Evolutionary conservation across 2,113 vertebrate species (phyloP), one percentile per base, ranked within the genome.

Genomic region (Peromyscus maniculatus): DNA sequence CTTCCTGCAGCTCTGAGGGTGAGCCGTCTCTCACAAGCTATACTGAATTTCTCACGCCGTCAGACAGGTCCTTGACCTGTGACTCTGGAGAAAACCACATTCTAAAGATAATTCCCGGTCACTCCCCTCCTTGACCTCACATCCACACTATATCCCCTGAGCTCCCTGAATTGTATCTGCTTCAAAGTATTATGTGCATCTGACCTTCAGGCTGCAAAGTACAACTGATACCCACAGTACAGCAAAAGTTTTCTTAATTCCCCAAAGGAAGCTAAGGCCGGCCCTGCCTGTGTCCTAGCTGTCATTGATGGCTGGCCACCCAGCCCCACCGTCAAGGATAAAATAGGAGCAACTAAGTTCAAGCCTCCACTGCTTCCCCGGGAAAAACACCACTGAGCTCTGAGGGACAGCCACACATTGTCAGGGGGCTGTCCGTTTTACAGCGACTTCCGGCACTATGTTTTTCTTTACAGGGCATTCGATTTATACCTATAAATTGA

Each of bases 81-180:
- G 52, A 83, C 87, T 83, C 43, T 87, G 77, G 12, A 86, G 83
- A 93, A 90, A 97, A 74, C 28, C 26, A 17, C 3, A 33, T 39
- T 87, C 77, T 79, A 84, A 94, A 87, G 69, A 84, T 83, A 55
- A 59, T 55, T 89, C 78, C 84, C 91, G 49, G 87, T 95, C 49
- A 31, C 46, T 57, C 52, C 89, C 49, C 39, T 84, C 28, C 72
- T 90, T 94, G 75, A 80, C 83, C 66, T 80, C n/a, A 26, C 69
- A 0, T 24, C 71, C 8, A 43, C 10, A 33, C 21, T 5, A 16
- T 24, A 31, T 91, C 86, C 75, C 62, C 6, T 12, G 79, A 94
- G 36, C 33, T 62, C 3, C 69, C 75, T 77, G 36, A 49, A 59
- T 49, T 84, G 33, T 66, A 52, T 88, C 74, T 79, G n/a, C 79